Percentiles rank a stretch among this genome's conserved stretches.
These are phyloP conservation scores for Rhopalosiphum padi DNA, from an alignment of 1,140 invertebrate genomes.

Conservation along the genomic window DNA sequence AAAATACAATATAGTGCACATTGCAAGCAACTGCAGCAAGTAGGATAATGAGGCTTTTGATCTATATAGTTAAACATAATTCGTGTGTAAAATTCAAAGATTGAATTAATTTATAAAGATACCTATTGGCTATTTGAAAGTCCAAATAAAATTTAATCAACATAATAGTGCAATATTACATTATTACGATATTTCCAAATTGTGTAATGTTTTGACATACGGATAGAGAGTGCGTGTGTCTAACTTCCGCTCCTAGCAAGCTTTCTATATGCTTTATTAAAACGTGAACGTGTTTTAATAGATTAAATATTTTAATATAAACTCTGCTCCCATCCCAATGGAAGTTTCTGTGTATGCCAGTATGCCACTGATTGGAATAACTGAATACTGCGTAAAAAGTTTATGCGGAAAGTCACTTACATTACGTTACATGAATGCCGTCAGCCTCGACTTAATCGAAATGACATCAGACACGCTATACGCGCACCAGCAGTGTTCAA, in stretches of 20 bases:
- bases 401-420: neutral
- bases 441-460: neutral
- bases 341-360: neutral
- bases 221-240: too few relatives aligned
- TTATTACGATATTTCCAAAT: neutral
- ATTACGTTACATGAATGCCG: neutral
- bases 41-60: neutral
- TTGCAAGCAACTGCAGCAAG: neutral
- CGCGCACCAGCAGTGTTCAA: neutral
- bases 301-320: neutral
- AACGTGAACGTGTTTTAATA: neutral
- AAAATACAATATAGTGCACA: neutral
- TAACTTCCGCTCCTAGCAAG: neutral
- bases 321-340: neutral
- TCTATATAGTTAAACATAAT: neutral
- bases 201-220: neutral
- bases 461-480: neutral
- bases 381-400: neutral
- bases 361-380: neutral
- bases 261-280: neutral
- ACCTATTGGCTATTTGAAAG: too few relatives aligned
- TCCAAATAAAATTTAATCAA: neutral
- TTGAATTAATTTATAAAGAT: too few relatives aligned
- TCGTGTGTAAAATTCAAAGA: neutral
- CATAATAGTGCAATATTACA: neutral